These are phyloP conservation scores for Cryptus viduatorius DNA, from an alignment of 2,888 invertebrate genomes.

Conservation along the genomic window DNA sequence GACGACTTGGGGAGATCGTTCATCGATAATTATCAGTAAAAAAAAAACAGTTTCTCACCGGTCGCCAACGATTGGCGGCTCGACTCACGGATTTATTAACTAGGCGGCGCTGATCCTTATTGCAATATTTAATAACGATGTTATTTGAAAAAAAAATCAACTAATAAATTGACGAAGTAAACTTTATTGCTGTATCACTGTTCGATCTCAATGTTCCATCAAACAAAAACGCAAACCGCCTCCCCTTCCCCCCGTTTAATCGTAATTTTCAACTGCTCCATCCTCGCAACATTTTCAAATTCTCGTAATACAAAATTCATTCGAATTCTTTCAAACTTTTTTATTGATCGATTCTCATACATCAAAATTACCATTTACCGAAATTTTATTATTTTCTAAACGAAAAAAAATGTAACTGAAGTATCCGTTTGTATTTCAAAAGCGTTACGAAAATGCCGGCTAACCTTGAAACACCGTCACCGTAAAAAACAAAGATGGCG, in stretches of 20 bases:
- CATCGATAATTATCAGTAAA: conserved; percentile 46
- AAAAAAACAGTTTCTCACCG: not conserved
- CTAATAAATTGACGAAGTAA: conserved; percentile 37
- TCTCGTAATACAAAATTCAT: conserved; percentile 15
- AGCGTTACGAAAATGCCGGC: conserved; percentile 44
- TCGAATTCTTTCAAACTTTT: not conserved
- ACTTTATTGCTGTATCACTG: not conserved
- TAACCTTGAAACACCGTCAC: conserved; percentile 47
- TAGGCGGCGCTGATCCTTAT: conserved; percentile 1
- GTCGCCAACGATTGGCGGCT: conserved; percentile 1
- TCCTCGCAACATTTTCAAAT: conserved; percentile 35
- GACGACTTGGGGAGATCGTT: conserved; percentile 68
- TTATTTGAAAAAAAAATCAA: not conserved
- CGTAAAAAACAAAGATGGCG: conserved; percentile 76
- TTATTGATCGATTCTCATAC: not conserved
- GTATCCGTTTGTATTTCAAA: conserved; percentile 15
- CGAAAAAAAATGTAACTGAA: not conserved
- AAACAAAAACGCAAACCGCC: conserved; percentile 51
- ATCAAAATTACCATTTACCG: not conserved
- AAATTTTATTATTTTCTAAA: not conserved
- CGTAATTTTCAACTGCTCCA: not conserved
- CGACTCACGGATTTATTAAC: not conserved
- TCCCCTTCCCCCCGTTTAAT: not conserved
- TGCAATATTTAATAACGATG: conserved; percentile 33
- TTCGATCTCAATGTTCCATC: not conserved